phyloP scores from a whole-genome alignment of 2,888 invertebrate species.

The Ptilodon capucinus region DNA sequence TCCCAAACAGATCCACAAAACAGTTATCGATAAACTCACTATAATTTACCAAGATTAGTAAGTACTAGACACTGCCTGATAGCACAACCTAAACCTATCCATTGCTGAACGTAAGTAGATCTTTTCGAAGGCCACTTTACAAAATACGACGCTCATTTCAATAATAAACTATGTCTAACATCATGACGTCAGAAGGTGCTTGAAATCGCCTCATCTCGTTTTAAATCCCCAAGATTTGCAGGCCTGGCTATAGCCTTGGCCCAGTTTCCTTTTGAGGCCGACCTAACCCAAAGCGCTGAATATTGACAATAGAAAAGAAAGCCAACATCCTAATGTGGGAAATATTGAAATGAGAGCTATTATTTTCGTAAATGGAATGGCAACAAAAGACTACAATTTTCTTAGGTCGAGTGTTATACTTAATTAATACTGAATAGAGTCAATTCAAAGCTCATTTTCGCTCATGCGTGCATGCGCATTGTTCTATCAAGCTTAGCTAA shows the following conservation, averaged over 20 bases:
- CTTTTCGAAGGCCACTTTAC: background rate
- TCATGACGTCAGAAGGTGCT: background rate
- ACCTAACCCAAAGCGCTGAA: slow-evolving; percentile 15
- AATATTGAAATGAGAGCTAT: background rate
- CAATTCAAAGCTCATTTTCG: too few relatives aligned
- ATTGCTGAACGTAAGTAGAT: background rate
- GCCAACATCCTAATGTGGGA: background rate
- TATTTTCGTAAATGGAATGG: background rate
- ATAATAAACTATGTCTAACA: background rate
- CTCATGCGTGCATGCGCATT: too few relatives aligned
- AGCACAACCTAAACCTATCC: background rate
- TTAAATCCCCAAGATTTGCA: slow-evolving; percentile 21
- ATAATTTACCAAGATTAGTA: background rate
- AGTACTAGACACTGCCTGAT: too few relatives aligned
- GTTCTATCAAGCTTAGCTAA: too few relatives aligned
- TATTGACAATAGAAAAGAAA: background rate
- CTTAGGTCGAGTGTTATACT: too few relatives aligned
- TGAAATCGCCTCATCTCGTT: slow-evolving; percentile 7
- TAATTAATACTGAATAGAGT: too few relatives aligned
- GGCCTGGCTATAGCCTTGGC: slow-evolving; percentile 31
- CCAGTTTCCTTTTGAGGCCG: slow-evolving; percentile 21
- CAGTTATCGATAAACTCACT: too few relatives aligned
- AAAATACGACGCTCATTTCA: background rate
- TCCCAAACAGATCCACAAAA: too few relatives aligned
- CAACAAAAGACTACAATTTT: too few relatives aligned